Conservation (phyloP, 1,140 invertebrate species). For the Akabosia matsudoensis region DNA sequence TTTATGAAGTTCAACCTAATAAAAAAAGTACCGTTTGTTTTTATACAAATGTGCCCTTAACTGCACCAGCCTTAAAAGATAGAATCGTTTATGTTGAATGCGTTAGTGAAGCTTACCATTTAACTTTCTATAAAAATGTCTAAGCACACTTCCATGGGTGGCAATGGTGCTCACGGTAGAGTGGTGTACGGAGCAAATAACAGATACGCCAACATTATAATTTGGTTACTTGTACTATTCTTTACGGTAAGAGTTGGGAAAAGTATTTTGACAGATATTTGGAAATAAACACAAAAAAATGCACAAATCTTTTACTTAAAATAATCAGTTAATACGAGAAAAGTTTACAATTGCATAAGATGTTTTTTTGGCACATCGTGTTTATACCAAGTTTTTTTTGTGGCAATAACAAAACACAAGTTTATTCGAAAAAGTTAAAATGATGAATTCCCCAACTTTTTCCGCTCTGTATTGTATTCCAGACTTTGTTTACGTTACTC, state of each 20-base stretch:
- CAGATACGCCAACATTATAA: constrained; percentile 9
- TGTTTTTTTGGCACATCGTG: too few relatives aligned
- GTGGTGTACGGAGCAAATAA: neutral
- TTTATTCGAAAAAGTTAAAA: neutral
- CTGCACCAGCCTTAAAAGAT: too few relatives aligned
- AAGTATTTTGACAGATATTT: constrained; percentile 11
- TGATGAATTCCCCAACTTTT: neutral
- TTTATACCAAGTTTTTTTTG: too few relatives aligned
- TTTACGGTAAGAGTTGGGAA: constrained; percentile 11
- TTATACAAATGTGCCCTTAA: too few relatives aligned
- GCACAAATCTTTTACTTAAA: too few relatives aligned
- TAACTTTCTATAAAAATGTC: too few relatives aligned
- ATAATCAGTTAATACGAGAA: too few relatives aligned
- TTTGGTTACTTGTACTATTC: constrained; percentile 14
- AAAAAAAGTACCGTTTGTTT: too few relatives aligned
- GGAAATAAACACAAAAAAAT: too few relatives aligned
- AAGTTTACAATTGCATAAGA: too few relatives aligned
- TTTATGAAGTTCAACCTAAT: too few relatives aligned
- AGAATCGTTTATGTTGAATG: too few relatives aligned
- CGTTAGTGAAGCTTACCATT: neutral
- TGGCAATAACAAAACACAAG: neutral
- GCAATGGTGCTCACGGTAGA: neutral
- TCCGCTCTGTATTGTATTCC: neutral
- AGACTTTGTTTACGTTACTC: constrained; percentile 15
- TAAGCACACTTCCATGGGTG: neutral